A percentile compares a stretch with the other conserved stretches of the same genome.
phyloP scores from a whole-genome alignment of 2,113 vertebrate species.

The Mobula birostris region DNA sequence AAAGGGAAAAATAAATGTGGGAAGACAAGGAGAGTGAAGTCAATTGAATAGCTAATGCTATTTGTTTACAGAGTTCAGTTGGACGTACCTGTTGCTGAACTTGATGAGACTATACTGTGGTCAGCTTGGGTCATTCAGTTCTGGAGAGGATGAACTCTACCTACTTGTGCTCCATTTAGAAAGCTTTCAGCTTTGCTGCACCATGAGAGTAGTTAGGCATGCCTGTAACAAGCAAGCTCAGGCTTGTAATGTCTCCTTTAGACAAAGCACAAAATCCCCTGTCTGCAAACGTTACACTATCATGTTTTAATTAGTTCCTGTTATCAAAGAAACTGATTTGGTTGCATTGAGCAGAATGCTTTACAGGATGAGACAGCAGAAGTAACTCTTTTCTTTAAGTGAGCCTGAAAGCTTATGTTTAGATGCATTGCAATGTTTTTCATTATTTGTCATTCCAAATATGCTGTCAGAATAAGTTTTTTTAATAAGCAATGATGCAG shows the following conservation, averaged over 20 bases:
- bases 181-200: not conserved
- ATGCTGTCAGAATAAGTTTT: not conserved
- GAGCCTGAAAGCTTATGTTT: not conserved
- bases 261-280: conserved; percentile 6
- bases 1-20: not conserved
- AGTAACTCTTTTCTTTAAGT: not conserved
- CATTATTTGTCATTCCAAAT: not conserved
- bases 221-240: not conserved
- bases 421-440: not conserved
- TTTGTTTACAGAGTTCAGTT: not conserved
- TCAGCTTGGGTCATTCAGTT: not conserved
- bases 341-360: not conserved
- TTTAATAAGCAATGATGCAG: not conserved
- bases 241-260: not conserved
- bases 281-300: conserved; percentile 23
- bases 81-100: not conserved
- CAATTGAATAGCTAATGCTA: not conserved
- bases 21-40: not conserved
- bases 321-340: not conserved
- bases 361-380: conserved; percentile 6
- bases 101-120: not conserved
- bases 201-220: not conserved
- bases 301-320: conserved; percentile 10
- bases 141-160: not conserved
- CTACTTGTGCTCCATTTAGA: not conserved